Conservation (phyloP, 2,113 vertebrate species). For the Pseudorhombus dupliciocellatus region DNA sequence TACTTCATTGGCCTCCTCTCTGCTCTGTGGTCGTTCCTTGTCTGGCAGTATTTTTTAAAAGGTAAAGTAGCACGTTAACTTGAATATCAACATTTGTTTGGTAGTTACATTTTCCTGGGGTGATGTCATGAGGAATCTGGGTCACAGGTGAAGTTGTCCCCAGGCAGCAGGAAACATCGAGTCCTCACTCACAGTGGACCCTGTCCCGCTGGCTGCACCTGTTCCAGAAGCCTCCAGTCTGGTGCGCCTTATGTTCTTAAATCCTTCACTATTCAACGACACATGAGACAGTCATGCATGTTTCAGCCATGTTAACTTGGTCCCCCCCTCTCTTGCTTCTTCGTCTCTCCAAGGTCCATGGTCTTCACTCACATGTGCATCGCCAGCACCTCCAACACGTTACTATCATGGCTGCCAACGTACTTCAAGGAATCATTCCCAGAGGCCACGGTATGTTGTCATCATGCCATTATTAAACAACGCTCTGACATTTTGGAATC, state of each 20-base stretch:
- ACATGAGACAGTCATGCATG: background rate
- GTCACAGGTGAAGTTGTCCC: constrained; percentile 74
- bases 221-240: constrained; percentile 83
- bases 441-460: constrained; percentile 78
- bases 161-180: constrained; percentile 46
- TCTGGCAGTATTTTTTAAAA: constrained; percentile 84
- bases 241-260: constrained; percentile 73
- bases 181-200: constrained; percentile 47
- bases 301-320: background rate
- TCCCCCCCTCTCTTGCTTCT: background rate
- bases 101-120: background rate
- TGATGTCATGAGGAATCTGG: background rate
- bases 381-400: constrained; percentile 81
- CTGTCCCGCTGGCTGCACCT: constrained; percentile 80
- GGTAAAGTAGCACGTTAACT: constrained; percentile 44
- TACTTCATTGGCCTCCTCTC: constrained; percentile 84
- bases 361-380: constrained; percentile 86
- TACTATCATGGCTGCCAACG: constrained; percentile 92
- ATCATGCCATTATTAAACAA: background rate
- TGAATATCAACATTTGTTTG: too few species aligned
- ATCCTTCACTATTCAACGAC: background rate
- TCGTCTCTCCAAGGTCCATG: constrained; percentile 82
- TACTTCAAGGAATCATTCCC: constrained; percentile 92
- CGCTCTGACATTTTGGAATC: background rate
- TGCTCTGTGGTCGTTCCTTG: constrained; percentile 84